Evolutionary conservation across 2,113 vertebrate genomes (phyloP).

Genomic region (Pelecanus crispus): DNA sequence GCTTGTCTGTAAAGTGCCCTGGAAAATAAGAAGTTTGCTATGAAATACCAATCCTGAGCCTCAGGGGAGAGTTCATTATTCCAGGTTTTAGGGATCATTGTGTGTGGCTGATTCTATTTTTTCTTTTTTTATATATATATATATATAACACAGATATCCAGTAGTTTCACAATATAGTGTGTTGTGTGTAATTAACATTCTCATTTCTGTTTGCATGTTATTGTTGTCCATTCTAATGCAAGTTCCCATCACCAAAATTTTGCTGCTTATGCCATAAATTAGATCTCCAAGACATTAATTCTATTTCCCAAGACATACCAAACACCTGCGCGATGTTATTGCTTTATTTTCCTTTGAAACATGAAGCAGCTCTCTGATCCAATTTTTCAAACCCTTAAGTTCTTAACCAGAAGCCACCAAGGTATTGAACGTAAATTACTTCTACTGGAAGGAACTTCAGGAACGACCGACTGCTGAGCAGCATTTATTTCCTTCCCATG

Average conservation of each 20-base stretch:
- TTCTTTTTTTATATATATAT: no score
- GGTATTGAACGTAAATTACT: background rate
- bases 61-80: background rate
- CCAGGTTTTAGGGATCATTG: background rate
- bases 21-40: background rate
- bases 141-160: no score
- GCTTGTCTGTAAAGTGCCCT: background rate
- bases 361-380: background rate
- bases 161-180: background rate
- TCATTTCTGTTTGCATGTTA: background rate
- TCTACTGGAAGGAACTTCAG: background rate
- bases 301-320: background rate
- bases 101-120: background rate
- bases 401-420: background rate
- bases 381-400: background rate
- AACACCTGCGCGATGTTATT: background rate
- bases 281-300: background rate
- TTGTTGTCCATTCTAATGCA: background rate
- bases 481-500: background rate
- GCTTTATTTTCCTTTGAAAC: constrained; percentile 16
- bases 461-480: background rate
- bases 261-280: background rate
- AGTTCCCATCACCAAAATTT: background rate
- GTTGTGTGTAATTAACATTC: background rate
- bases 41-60: background rate